phyloP scores from a whole-genome alignment of 2,113 vertebrate genomes.

The Zosterops lateralis region DNA sequence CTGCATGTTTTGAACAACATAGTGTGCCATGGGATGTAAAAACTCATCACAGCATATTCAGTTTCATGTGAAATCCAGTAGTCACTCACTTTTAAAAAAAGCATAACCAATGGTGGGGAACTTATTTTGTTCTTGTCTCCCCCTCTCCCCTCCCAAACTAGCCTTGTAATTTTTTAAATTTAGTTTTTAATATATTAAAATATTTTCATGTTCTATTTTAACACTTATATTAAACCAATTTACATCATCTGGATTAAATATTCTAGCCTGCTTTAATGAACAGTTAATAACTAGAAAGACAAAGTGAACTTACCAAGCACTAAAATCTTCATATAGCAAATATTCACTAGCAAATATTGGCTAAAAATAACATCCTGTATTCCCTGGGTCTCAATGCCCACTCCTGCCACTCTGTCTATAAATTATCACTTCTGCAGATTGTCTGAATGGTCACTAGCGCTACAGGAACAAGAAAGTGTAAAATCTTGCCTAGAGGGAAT shows the following conservation, averaged over 20 bases:
- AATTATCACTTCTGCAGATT: background rate
- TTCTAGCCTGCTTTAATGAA: background rate
- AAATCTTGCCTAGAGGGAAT: background rate
- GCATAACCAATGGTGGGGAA: background rate
- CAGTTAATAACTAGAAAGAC: background rate
- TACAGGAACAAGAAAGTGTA: background rate
- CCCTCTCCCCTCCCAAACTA: rapidly evolving
- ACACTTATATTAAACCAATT: background rate
- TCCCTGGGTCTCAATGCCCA: background rate
- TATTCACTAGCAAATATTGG: background rate
- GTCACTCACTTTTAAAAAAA: constrained; percentile 13
- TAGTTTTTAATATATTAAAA: background rate
- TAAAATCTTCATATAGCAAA: background rate
- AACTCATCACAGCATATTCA: background rate
- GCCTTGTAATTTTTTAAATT: background rate
- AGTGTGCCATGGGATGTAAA: constrained; percentile 1
- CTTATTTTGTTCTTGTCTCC: background rate
- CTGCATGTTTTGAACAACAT: background rate
- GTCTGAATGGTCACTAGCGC: background rate
- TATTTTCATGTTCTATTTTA: background rate
- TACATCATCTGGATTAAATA: background rate
- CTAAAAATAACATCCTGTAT: background rate
- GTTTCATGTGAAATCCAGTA: background rate
- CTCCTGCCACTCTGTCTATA: background rate
- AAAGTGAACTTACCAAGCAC: background rate